Evolutionary conservation across 2,113 vertebrate species (phyloP).

Genomic region (Cacatua alba): DNA sequence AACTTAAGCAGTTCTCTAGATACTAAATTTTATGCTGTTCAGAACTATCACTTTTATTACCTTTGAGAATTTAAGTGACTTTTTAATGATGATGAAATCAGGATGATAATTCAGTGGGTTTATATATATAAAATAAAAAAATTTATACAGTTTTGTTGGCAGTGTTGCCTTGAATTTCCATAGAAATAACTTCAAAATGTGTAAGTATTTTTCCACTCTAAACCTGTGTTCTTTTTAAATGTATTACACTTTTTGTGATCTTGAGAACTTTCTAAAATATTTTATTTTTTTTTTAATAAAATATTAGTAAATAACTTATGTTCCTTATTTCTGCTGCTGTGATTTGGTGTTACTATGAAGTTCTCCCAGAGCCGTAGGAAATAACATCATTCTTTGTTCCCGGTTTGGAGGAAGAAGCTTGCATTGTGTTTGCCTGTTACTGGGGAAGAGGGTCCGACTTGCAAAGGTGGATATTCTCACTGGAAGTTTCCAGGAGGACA

Average conservation of each 20-base stretch:
- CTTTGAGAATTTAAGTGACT: not conserved
- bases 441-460: not conserved
- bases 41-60: not conserved
- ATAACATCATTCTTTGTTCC: constrained; percentile 3
- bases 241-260: not conserved
- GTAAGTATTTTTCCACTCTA: constrained; percentile 51
- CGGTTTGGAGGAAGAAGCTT: not conserved
- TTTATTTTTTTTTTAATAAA: constrained; percentile 76
- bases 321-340: not conserved
- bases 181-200: not conserved
- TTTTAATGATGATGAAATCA: constrained; percentile 3
- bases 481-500: not conserved
- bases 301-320: not conserved
- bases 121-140: not conserved
- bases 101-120: not conserved
- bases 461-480: not conserved
- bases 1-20: not conserved
- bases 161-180: constrained; percentile 7
- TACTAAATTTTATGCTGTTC: not conserved
- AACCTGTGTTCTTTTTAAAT: constrained; percentile 39
- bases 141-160: not conserved
- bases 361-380: constrained; percentile 2
- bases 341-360: not conserved
- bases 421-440: not conserved
- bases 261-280: constrained; percentile 16